Conservation (phyloP, 2,113 vertebrate genomes). For the Astur gentilis region DNA sequence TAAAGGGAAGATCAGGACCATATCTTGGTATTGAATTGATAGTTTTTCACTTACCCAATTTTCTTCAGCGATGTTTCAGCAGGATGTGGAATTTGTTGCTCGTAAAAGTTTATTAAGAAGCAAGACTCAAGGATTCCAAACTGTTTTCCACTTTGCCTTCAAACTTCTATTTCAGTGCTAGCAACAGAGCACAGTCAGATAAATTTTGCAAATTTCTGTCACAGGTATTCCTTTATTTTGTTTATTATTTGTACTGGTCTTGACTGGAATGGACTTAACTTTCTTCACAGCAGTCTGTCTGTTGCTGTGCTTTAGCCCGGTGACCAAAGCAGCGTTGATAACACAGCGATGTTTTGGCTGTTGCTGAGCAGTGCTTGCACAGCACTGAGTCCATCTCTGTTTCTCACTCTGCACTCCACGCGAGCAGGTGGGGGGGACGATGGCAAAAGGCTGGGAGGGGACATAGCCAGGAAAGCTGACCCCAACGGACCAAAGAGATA, state of each 20-base stretch:
- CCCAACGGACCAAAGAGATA: background rate
- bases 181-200: background rate
- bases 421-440: fast-evolving
- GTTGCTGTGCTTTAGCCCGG: background rate
- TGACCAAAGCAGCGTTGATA: background rate
- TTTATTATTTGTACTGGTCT: background rate
- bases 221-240: background rate
- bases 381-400: background rate
- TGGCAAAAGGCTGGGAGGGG: background rate
- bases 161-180: background rate
- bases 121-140: background rate
- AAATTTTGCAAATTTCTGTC: background rate
- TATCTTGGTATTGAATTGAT: background rate
- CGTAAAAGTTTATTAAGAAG: background rate
- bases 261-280: background rate
- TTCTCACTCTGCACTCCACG: background rate
- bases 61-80: background rate
- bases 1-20: background rate
- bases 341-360: background rate
- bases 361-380: background rate
- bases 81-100: background rate
- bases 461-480: background rate
- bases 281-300: background rate
- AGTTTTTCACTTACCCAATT: background rate
- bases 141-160: background rate